These are phyloP conservation scores for Spilogale gracilis DNA, from an alignment of 2,113 vertebrate species.

Conservation along the genomic window DNA sequence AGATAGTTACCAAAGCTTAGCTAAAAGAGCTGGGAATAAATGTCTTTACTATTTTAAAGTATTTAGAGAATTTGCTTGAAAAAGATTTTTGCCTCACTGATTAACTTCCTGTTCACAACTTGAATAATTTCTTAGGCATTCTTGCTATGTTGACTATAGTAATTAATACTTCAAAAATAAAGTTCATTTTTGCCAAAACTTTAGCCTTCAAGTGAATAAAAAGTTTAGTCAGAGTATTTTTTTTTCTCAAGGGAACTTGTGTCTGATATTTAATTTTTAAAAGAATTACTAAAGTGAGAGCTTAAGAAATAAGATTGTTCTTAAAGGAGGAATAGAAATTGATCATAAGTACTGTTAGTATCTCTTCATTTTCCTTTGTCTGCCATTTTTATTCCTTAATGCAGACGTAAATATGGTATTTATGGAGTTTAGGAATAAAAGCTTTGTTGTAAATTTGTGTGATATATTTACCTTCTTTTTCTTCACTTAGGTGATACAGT, in stretches of 20 bases:
- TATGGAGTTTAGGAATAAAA: slow-evolving; percentile 13
- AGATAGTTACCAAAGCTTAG: slow-evolving; percentile 19
- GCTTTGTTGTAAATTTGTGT: neutral
- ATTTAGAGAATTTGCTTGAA: neutral
- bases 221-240: neutral
- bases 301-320: neutral
- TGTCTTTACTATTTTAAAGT: neutral
- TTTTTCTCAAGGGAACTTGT: neutral
- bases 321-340: slow-evolving; percentile 5
- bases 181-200: slow-evolving; percentile 10
- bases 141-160: neutral
- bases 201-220: slow-evolving; percentile 47
- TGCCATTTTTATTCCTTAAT: neutral
- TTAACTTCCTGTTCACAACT: neutral
- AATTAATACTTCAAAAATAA: slow-evolving; percentile 40
- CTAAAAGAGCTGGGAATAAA: neutral
- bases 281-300: neutral
- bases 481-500: neutral
- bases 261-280: slow-evolving; percentile 27
- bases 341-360: neutral
- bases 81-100: slow-evolving; percentile 13
- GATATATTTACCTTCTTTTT: neutral
- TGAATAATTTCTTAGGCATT: slow-evolving; percentile 11
- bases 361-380: neutral
- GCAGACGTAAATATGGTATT: neutral